Conservation (phyloP, 2,888 invertebrate genomes). For the Protonemura montana region DNA sequence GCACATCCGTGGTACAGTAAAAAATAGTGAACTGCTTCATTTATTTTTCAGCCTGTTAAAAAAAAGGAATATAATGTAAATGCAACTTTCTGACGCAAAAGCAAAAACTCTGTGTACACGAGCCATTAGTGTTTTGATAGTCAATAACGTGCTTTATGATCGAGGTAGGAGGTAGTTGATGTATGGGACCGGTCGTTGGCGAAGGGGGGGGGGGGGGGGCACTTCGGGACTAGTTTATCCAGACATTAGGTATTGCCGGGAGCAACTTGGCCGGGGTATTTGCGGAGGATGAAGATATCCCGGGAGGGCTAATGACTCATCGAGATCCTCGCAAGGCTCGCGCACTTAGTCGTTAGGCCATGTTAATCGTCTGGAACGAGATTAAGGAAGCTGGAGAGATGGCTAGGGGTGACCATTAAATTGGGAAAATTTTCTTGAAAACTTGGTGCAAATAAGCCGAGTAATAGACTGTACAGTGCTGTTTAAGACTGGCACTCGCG, state of each 20-base stretch:
- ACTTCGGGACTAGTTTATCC: constrained; percentile 16
- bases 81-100: not conserved
- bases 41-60: not conserved
- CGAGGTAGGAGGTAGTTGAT: not conserved
- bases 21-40: no score
- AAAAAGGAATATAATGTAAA: not conserved
- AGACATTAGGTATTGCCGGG: constrained; percentile 16
- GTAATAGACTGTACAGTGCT: not conserved
- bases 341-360: constrained; percentile 45
- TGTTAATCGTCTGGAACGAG: constrained; percentile 46
- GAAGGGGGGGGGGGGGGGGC: not conserved
- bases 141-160: not conserved
- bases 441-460: constrained; percentile 12
- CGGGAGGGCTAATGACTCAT: constrained; percentile 45
- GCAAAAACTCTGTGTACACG: not conserved
- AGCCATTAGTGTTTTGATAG: not conserved
- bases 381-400: constrained; percentile 32
- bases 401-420: constrained; percentile 18
- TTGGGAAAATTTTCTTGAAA: not conserved
- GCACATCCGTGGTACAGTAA: no score
- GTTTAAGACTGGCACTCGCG: not conserved
- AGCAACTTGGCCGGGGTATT: constrained; percentile 14
- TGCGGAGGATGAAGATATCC: constrained; percentile 33
- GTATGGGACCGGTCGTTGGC: not conserved
- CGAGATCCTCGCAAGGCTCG: constrained; percentile 35